Base-by-base conservation (phyloP, 2,113 vertebrate species). In the Melanostigma gelatinosum region DNA sequence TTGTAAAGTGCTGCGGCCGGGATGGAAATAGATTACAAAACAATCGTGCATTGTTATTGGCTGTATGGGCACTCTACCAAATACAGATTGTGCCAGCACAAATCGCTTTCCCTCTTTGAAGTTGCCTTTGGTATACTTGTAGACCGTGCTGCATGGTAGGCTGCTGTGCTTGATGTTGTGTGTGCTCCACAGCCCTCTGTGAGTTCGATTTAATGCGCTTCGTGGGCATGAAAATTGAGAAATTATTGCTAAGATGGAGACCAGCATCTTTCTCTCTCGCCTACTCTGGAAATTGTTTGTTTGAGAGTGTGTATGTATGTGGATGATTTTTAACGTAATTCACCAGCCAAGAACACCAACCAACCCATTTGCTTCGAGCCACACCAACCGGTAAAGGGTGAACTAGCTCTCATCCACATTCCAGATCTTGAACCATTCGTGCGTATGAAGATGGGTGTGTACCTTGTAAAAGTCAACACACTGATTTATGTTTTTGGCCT, bases 401-500 rank as follows among this genome's bases (percentile, higher is more conserved):
- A 32, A 62, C 46, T 48, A 29, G 22, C 22, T 61, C 63, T n/a
- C 72, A 24, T 63, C 22, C 55, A 3, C 27, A 46, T 58, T 8
- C 24, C 52, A 63, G 60, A 79, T 79, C 66, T 50, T 57, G 5
- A 72, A 77, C 75, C 10, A 50, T 65, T 84, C 64, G 72, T 27
- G 67, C 34, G 34, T 58, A 57, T 54, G 20, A 68, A 52, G 11
- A 42, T 75, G 88, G 48, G 54, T 12, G 82, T 88, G 80, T 42
- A 46, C 67, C 83, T 82, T 89, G 80, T 90, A 89, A 92, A 92
- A 82, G 80, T 85, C 73, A 66, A 64, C 55, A 15, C 55, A 29
- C 48, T 84, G 85, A 91, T 91, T 88, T 88, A 89, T 90, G 68
- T 78, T 71, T 72, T 72, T 86, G 77, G 69, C 72, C 66, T 83